A percentile compares a stretch with the other conserved stretches of the same genome.
Conservation (phyloP, 2,888 invertebrate genomes). For the Tiliacea citrago region DNA sequence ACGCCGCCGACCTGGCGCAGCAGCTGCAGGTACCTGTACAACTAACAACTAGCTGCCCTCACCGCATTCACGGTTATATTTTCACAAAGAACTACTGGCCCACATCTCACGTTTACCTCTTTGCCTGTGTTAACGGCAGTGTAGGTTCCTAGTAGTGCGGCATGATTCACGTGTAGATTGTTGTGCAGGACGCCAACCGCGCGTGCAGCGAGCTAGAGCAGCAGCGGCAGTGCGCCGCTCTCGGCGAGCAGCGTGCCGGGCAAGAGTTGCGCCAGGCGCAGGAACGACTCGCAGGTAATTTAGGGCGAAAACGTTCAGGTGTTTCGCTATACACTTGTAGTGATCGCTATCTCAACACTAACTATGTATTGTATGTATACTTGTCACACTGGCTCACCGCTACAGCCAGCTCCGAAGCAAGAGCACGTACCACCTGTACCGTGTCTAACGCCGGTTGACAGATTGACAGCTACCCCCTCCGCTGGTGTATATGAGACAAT, state of each 20-base stretch:
- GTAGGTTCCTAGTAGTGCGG: conserved; percentile 48
- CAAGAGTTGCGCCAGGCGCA: conserved; percentile 89
- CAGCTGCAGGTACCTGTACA: conserved; percentile 85
- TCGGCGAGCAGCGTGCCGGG: conserved; percentile 86
- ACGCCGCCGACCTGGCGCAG: conserved; percentile 87
- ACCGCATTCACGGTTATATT: neutral
- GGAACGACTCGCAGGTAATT: conserved; percentile 77
- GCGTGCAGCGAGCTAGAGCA: conserved; percentile 89
- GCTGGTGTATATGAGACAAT: too few relatives aligned
- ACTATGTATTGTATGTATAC: too few relatives aligned
- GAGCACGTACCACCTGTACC: too few relatives aligned
- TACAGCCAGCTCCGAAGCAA: too few relatives aligned
- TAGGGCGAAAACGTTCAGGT: neutral
- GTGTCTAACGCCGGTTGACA: too few relatives aligned
- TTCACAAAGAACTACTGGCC: neutral
- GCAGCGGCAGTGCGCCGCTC: conserved; percentile 84
- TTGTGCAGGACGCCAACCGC: conserved; percentile 88
- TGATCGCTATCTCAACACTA: too few relatives aligned
- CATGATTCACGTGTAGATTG: conserved; percentile 55
- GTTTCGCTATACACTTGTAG: too few relatives aligned
- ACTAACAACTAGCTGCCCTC: conserved; percentile 25
- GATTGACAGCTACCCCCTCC: too few relatives aligned
- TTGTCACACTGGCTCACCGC: too few relatives aligned
- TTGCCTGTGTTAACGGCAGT: neutral
- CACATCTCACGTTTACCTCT: neutral